phyloP scores from a whole-genome alignment of 2,113 vertebrate genomes.

The Pterophyllum scalare region DNA sequence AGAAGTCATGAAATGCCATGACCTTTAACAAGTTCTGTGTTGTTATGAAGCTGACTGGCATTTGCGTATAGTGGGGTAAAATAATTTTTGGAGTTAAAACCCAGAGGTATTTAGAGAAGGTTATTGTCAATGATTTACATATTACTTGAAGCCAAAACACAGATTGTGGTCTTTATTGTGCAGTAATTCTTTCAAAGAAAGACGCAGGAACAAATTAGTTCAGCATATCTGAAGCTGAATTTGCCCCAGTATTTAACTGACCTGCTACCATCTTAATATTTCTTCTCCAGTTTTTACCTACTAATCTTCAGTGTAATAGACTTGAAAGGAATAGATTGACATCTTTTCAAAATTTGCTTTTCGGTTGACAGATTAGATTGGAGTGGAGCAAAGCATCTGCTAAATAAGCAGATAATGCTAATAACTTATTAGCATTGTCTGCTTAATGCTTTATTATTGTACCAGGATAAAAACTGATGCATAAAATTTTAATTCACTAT shows the following conservation, averaged over 20 bases:
- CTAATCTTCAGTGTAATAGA: too few relatives aligned
- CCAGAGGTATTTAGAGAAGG: conserved; percentile 38
- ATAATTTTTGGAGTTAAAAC: conserved; percentile 35
- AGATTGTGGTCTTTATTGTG: conserved; percentile 11
- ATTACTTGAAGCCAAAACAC: neutral
- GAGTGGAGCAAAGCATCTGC: too few relatives aligned
- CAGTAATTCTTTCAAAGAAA: neutral
- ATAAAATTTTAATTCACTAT: too few relatives aligned
- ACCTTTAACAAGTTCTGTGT: conserved; percentile 58
- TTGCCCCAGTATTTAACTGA: neutral
- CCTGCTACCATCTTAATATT: neutral
- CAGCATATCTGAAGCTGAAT: neutral
- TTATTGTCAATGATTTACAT: conserved; percentile 33
- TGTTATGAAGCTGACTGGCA: conserved; percentile 42
- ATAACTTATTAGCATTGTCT: too few relatives aligned
- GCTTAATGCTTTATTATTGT: too few relatives aligned
- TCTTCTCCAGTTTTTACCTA: neutral
- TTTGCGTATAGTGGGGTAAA: conserved; percentile 39
- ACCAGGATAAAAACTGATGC: too few relatives aligned
- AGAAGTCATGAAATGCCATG: conserved; percentile 62
- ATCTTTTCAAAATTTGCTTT: too few relatives aligned
- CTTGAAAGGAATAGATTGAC: too few relatives aligned
- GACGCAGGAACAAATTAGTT: neutral
- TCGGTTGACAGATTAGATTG: too few relatives aligned
- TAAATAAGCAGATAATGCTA: too few relatives aligned